Conservation (phyloP, 2,888 invertebrate species). For the Tridacna gigas region DNA sequence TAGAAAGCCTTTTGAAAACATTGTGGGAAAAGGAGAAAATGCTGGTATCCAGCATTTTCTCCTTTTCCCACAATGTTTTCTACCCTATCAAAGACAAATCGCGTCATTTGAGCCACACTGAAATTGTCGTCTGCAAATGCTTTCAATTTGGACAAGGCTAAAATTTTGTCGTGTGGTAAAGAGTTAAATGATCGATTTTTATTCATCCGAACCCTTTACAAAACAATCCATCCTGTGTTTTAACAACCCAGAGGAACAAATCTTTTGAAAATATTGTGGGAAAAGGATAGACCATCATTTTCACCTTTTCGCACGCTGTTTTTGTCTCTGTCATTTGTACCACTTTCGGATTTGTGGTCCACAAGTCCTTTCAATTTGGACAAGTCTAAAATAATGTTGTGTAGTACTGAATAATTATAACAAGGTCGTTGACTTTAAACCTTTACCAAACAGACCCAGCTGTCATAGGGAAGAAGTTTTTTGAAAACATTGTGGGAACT, state of each 20-base stretch:
- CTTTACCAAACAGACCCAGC: no score
- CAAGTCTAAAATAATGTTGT: no score
- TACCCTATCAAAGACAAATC: background rate
- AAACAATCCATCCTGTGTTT: no score
- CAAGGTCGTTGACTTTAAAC: no score
- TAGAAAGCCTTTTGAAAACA: background rate
- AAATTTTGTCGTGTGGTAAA: background rate
- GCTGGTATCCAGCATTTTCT: background rate
- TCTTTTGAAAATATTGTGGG: background rate
- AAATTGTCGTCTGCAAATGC: background rate
- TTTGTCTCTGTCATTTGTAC: no score
- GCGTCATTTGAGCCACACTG: background rate
- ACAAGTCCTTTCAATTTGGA: no score
- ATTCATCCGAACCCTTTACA: background rate
- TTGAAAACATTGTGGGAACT: no score
- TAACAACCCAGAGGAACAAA: background rate
- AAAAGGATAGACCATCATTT: no score
- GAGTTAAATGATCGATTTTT: background rate
- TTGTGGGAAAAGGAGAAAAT: background rate
- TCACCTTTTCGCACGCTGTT: no score
- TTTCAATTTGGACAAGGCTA: background rate
- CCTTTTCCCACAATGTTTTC: constrained; percentile 3
- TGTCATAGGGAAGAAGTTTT: no score
- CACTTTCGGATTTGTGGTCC: no score
- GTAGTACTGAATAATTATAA: no score